phyloP scores from a whole-genome alignment of 2,888 invertebrate species.

The Pristionchus mayeri region DNA sequence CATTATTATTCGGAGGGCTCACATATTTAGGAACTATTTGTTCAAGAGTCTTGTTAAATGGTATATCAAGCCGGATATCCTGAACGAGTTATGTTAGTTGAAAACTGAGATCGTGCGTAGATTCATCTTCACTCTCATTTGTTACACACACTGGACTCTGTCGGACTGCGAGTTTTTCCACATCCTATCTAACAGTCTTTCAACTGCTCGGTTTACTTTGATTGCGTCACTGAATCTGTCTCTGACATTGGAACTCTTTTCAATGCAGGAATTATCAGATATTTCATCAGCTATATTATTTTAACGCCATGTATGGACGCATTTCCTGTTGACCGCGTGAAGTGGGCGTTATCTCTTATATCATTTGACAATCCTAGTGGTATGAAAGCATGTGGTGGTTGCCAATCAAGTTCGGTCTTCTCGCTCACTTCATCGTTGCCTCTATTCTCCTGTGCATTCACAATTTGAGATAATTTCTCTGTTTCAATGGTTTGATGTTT shows the following conservation, averaged over 20 bases:
- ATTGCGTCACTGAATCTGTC: background rate
- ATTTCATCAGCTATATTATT: background rate
- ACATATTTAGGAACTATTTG: too few species aligned
- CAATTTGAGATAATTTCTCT: background rate
- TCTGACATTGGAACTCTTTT: slow-evolving; percentile 1
- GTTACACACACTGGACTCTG: slow-evolving; percentile 23
- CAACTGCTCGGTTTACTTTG: background rate
- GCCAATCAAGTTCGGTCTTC: background rate
- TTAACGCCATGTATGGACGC: background rate
- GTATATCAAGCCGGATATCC: background rate
- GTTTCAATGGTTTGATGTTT: background rate
- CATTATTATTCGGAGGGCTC: background rate
- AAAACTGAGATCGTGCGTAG: background rate
- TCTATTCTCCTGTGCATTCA: background rate
- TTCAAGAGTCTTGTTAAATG: too few species aligned
- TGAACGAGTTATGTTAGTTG: too few species aligned
- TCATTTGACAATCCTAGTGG: background rate
- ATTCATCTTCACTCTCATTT: background rate
- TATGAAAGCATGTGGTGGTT: background rate
- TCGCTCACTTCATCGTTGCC: background rate
- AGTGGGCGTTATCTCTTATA: slow-evolving; percentile 5
- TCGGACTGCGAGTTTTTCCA: background rate
- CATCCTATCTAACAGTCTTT: background rate
- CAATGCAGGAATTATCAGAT: background rate
- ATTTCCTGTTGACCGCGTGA: slow-evolving; percentile 29